phyloP scores from a whole-genome alignment of 2,888 invertebrate species.

The Amorpha juglandis region DNA sequence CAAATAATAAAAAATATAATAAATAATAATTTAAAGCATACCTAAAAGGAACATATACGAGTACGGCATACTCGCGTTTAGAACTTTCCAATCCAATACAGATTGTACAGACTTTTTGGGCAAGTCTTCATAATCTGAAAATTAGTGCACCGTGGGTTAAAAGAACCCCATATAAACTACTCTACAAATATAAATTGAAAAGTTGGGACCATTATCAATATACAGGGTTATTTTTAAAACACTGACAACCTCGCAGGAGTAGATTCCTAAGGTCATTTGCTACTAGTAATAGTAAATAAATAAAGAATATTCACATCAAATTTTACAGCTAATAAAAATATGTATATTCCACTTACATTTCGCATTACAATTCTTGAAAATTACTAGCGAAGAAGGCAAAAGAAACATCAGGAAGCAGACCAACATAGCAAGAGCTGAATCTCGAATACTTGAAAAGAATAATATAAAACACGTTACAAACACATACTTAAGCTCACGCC shows the following conservation, averaged over 20 bases:
- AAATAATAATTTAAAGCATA: slow-evolving; percentile 34
- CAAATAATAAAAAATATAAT: slow-evolving; percentile 16
- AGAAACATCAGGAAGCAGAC: slow-evolving; percentile 59
- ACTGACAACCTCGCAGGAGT: too few species aligned
- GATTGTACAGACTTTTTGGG: slow-evolving; percentile 50
- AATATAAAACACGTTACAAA: not conserved
- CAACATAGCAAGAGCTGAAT: slow-evolving; percentile 60
- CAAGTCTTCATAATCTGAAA: slow-evolving; percentile 49
- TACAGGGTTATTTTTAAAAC: too few species aligned
- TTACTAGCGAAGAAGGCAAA: slow-evolving; percentile 52
- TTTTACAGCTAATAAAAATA: not conserved
- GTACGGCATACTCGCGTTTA: slow-evolving; percentile 57
- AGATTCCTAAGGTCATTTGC: too few species aligned
- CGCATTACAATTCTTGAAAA: slow-evolving; percentile 55
- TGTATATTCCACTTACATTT: slow-evolving; percentile 49
- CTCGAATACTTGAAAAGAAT: slow-evolving; percentile 54
- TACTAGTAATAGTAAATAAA: too few species aligned
- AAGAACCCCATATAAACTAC: too few species aligned
- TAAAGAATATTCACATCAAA: too few species aligned
- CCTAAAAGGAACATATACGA: slow-evolving; percentile 69
- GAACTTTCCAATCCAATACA: slow-evolving; percentile 55
- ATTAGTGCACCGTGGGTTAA: not conserved
- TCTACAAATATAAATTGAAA: too few species aligned
- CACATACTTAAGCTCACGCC: too few species aligned
- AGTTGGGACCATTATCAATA: too few species aligned